Evolutionary conservation across 2,113 vertebrate genomes (phyloP).

Genomic region (Salvelinus namaycush): DNA sequence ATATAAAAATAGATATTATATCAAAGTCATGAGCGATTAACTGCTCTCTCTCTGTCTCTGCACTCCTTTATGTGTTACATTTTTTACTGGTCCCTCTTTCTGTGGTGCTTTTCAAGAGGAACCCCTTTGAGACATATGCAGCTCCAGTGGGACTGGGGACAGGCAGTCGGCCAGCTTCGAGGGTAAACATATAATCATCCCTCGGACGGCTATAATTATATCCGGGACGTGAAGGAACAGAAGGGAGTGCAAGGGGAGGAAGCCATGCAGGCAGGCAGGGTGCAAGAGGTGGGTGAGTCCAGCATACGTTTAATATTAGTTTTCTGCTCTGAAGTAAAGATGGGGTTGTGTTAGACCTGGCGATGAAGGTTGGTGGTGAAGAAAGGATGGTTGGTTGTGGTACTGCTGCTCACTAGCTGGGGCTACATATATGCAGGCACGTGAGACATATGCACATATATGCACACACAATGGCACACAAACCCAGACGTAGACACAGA

Average conservation of each 20-base stretch:
- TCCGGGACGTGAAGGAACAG: slow-evolving; percentile 80
- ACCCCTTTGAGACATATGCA: slow-evolving; percentile 67
- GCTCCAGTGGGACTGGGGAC: slow-evolving; percentile 69
- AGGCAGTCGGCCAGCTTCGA: slow-evolving; percentile 86
- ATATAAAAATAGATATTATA: slow-evolving; percentile 55
- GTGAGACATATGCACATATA: not conserved
- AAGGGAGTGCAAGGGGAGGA: slow-evolving; percentile 53
- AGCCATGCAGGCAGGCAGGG: not conserved
- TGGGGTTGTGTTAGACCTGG: slow-evolving; percentile 32
- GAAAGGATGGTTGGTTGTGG: slow-evolving; percentile 66
- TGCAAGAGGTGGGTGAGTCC: slow-evolving; percentile 64
- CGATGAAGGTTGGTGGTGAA: slow-evolving; percentile 57
- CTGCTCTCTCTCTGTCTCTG: slow-evolving; percentile 27
- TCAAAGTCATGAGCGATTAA: slow-evolving; percentile 20
- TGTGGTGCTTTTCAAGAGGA: slow-evolving; percentile 73
- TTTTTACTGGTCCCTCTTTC: slow-evolving; percentile 50
- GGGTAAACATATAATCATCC: slow-evolving; percentile 88
- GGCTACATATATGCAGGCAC: not conserved
- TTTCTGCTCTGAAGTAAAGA: slow-evolving; percentile 67
- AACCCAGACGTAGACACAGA: slow-evolving; percentile 8
- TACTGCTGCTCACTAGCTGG: slow-evolving; percentile 20
- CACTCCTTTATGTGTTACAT: slow-evolving; percentile 29
- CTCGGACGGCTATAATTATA: slow-evolving; percentile 83
- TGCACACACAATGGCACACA: not conserved
- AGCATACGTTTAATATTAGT: slow-evolving; percentile 63